Evolutionary conservation across 2,113 vertebrate genomes (phyloP).

Genomic region (Serilophus lunatus): DNA sequence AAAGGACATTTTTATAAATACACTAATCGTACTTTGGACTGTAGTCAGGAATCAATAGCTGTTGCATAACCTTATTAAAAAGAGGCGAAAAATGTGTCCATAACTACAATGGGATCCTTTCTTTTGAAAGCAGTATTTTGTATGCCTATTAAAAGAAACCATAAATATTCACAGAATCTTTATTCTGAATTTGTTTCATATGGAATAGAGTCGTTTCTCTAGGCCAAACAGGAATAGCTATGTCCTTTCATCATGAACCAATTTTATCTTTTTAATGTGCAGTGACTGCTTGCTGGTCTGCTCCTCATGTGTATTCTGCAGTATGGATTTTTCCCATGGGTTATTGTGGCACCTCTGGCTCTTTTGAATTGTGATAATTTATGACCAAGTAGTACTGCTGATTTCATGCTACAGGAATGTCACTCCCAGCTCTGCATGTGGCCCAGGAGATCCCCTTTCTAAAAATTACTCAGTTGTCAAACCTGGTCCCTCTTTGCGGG

Average conservation of each 20-base stretch:
- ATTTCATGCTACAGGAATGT: background rate
- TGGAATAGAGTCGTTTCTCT: slow-evolving; percentile 21
- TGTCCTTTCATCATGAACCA: background rate
- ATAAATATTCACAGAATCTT: slow-evolving; percentile 33
- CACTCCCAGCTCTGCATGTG: background rate
- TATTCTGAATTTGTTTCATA: background rate
- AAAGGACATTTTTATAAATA: background rate
- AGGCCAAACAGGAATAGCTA: background rate
- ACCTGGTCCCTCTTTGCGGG: background rate
- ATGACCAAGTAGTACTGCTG: background rate
- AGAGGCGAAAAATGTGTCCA: slow-evolving; percentile 8
- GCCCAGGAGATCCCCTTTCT: background rate
- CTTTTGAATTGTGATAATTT: background rate
- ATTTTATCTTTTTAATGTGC: slow-evolving; percentile 29
- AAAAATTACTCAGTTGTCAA: background rate
- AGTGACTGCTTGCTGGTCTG: background rate
- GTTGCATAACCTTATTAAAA: slow-evolving; percentile 15
- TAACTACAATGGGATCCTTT: background rate
- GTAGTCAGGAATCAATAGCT: slow-evolving; percentile 32
- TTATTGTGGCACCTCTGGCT: background rate
- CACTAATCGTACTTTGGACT: background rate
- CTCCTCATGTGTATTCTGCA: background rate
- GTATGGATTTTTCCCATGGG: background rate
- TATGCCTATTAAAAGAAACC: background rate
- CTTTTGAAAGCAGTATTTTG: slow-evolving; percentile 8